Evolutionary conservation across 2,888 invertebrate genomes (phyloP), one percentile per base, ranked within the genome.

Genomic region (Synanthedon vespiformis): DNA sequence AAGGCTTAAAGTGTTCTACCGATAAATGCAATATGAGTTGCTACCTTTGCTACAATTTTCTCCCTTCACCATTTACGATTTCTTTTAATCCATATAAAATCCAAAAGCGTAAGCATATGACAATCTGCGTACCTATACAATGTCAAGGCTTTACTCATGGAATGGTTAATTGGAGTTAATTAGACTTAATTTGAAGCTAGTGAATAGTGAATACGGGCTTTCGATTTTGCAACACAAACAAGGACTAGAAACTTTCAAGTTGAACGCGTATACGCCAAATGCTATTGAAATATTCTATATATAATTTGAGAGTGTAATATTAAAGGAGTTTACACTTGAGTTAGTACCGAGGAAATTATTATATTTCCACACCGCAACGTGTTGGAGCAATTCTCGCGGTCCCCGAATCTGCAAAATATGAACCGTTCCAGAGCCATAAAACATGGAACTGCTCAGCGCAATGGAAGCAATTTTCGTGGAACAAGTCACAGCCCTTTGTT

Each of bases 361-460:
- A 66, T 60, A 61, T 67, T 67, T 65, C 63, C 62, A 62, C 64
- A 59, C 64, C 58, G 58, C 61, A 57, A 50, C 55, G 61, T 57
- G 53, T 50, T 14, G 41, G 51, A 52, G 59, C 56, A 56, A 55
- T 57, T 59, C 56, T 50, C 50, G 48, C 50, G 55, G 64, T 65
- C 67, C 65, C 67, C 58, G 57, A 68, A 57, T 68, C 62, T 61
- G 64, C 71, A 63, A 68, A 74, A 69, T 74, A 70, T 69, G 63
- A 70, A 69, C 68, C 61, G 63, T 63, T 63, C 56, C 47, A n/a
- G 27, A 50, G 41, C 57, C 64, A 64, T 71, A 68, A 68, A 72
- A 68, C 67, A 67, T 64, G 68, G 59, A 63, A 60, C 62, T 65
- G 65, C 60, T 67, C 57, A 60, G 61, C 59, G 62, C 59, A 63